Base-by-base conservation (phyloP, 2,113 vertebrate genomes). In the Verasper variegatus region DNA sequence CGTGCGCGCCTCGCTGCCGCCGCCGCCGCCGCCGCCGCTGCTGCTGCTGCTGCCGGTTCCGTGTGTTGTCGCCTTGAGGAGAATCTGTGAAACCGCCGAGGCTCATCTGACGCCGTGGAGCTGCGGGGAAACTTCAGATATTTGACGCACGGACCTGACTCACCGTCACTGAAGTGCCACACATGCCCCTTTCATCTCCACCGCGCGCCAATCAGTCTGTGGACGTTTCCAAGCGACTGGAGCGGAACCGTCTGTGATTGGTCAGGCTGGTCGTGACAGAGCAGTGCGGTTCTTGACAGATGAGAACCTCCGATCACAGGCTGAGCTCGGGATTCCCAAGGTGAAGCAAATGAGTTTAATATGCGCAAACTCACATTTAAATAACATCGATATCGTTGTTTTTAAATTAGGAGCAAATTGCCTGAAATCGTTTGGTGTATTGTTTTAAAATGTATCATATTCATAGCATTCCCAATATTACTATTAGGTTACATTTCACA, bases 131-230 rank as follows among this genome's bases (percentile, higher is more conserved):
- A 71, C 68, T 76, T 69, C 17, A 47, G 55, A 9, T 20, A 51
- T 86, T 85, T 88, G 89, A 86, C 86, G 82, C 84, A 86, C 63
- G 18, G 74, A 63, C 76, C 67, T 66, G 55, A 60, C 82, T 84
- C 78, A 69, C 68, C 52, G 71, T 80, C 86, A 74, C 89, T 88
- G 56, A 91, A 89, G 87, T 87, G 83, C 81, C 80, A 56, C 18
- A 76, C 86, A 83, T 89, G 87, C 66, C 67, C 18, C 78, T 92
- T 83, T 92, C 77, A 92, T 92, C 83, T 84, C 31, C 31, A 26
- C 91, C 90, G 88, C 86, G 91, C 40, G 85, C 94, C 92, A 92
- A 95, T 94, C 84, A 78, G 86, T 8, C 61, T 17, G 70, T 24
- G 62, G 62, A 57, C 63, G 70, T 76, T 64, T 64, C 56, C 85